Percentiles rank a stretch among this genome's conserved stretches.
Conservation (phyloP, 1,140 invertebrate genomes). For the Hylyphantes graminicola region DNA sequence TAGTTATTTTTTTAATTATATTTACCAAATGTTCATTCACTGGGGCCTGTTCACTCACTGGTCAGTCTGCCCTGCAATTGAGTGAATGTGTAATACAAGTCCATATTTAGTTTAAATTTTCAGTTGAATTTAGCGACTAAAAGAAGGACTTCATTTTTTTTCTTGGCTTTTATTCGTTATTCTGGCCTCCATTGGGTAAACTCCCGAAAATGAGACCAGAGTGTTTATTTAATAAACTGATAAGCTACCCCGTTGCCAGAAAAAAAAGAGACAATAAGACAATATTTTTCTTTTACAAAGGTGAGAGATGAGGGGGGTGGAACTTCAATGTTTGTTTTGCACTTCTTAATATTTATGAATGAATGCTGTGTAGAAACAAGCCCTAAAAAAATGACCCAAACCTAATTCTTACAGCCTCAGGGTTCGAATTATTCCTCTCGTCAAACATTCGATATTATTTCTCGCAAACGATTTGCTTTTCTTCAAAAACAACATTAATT, state of each 20-base stretch:
- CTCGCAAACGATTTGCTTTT: background rate
- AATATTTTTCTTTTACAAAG: slow-evolving; percentile 46
- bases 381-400: slow-evolving; percentile 14
- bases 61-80: too few species aligned
- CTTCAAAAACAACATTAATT: slow-evolving; percentile 6
- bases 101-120: too few species aligned
- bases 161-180: too few species aligned
- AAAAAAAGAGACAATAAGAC: slow-evolving; percentile 46
- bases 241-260: slow-evolving; percentile 20
- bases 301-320: background rate
- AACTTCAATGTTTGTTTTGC: slow-evolving; percentile 43
- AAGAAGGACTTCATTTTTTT: too few species aligned
- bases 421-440: slow-evolving; percentile 3
- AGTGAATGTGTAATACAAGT: too few species aligned
- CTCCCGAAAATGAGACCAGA: slow-evolving; percentile 27
- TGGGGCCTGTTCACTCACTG: too few species aligned
- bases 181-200: too few species aligned
- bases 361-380: slow-evolving; percentile 20
- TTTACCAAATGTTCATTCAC: too few species aligned
- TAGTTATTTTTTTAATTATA: too few species aligned
- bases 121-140: too few species aligned
- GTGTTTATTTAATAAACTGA: slow-evolving; percentile 56
- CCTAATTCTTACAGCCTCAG: slow-evolving; percentile 36
- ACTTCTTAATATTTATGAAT: slow-evolving; percentile 51
- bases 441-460: slow-evolving; percentile 21